Conservation (phyloP, 2,797 vertebrate genomes). For the Hipposideros larvatus region DNA sequence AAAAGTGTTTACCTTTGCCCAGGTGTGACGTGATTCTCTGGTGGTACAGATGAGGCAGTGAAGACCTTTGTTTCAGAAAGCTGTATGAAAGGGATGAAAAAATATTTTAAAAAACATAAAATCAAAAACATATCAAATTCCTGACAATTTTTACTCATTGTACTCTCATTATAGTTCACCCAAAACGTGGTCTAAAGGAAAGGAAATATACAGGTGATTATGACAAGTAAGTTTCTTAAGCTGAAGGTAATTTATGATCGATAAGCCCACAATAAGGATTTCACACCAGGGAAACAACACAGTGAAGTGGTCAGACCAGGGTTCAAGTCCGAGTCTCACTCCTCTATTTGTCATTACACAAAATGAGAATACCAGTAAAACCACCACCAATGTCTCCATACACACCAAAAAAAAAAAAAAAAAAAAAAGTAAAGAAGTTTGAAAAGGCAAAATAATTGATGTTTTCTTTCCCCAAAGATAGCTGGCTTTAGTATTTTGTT, state of each 20-base stretch:
- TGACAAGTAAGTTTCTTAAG: neutral
- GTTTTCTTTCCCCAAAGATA: neutral
- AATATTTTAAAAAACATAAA: constrained; percentile 43
- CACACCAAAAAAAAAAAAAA: neutral
- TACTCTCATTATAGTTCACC: neutral
- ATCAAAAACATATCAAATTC: neutral
- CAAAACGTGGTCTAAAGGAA: neutral
- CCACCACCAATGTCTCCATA: neutral
- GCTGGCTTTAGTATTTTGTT: neutral
- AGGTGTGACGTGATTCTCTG: constrained; percentile 93
- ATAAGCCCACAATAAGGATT: neutral
- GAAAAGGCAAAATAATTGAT: neutral
- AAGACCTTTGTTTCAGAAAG: constrained; percentile 93
- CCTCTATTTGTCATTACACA: neutral
- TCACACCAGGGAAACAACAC: neutral
- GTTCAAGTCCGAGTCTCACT: neutral
- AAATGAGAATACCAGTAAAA: constrained; percentile 1
- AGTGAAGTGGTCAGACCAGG: neutral
- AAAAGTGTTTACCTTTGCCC: constrained; percentile 91
- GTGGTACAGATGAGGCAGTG: constrained; percentile 94
- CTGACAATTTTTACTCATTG: neutral
- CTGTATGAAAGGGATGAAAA: constrained; percentile 76
- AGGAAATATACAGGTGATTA: neutral
- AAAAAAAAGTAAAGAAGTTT: neutral
- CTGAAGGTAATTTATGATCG: neutral